phyloP scores from a whole-genome alignment of 1,140 invertebrate species.

The Ridgeia piscesae region DNA sequence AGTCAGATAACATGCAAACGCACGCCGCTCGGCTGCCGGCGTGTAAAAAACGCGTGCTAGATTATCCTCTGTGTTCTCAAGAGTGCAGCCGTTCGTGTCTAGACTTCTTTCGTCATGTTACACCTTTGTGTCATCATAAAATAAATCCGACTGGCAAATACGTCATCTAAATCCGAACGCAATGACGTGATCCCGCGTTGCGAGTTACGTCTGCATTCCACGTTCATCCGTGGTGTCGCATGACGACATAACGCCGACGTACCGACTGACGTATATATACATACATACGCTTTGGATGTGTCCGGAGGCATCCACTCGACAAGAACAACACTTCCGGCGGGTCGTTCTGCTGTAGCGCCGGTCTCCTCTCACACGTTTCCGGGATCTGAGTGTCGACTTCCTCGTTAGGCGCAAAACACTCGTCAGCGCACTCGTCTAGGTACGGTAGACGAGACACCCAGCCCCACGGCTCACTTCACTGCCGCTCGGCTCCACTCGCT shows the following conservation, averaged over 20 bases:
- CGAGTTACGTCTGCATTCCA: not conserved
- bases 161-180: not conserved
- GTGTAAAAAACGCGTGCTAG: not conserved
- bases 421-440: not conserved
- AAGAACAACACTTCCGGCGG: not conserved
- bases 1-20: not conserved
- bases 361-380: not conserved
- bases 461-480: not conserved
- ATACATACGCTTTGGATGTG: not conserved
- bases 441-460: not conserved
- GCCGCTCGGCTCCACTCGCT: not conserved
- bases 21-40: not conserved
- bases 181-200: not conserved
- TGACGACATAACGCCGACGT: not conserved
- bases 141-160: not conserved
- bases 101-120: slow-evolving; percentile 6
- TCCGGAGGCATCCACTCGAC: not conserved
- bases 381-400: not conserved
- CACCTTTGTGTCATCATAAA: not conserved
- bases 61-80: not conserved
- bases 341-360: not conserved
- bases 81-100: slow-evolving; percentile 16
- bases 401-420: not conserved
- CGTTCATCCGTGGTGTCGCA: not conserved
- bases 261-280: not conserved